A percentile compares a stretch with the other conserved stretches of the same genome.
These are phyloP conservation scores for Vollenhovia emeryi DNA, from an alignment of 1,140 invertebrate genomes.

Conservation along the genomic window DNA sequence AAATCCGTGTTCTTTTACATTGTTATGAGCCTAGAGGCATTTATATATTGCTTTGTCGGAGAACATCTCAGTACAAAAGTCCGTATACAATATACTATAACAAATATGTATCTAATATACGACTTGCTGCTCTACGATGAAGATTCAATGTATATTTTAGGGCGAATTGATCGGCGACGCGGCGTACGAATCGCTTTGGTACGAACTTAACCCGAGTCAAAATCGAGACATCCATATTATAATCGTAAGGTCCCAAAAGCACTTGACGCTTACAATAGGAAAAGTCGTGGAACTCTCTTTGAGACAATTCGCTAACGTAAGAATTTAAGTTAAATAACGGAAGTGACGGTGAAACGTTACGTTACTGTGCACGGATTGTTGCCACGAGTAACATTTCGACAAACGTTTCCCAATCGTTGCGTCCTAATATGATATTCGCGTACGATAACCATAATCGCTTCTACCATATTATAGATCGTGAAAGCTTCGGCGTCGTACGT, in stretches of 20 bases:
- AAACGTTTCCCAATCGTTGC: neutral
- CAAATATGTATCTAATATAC: neutral
- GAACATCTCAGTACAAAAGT: slow-evolving; percentile 52
- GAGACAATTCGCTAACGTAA: slow-evolving; percentile 46
- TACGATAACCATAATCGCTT: neutral
- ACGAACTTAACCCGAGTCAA: slow-evolving; percentile 39
- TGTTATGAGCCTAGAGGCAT: slow-evolving; percentile 41
- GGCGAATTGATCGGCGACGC: slow-evolving; percentile 32
- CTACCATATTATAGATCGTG: slow-evolving; percentile 51
- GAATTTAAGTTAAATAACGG: neutral
- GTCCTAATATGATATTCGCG: neutral
- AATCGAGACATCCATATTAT: slow-evolving; percentile 31
- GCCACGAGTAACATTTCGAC: neutral
- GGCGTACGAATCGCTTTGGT: slow-evolving; percentile 45
- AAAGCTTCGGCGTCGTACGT: slow-evolving; percentile 62
- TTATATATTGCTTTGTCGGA: slow-evolving; percentile 55
- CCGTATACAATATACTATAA: neutral
- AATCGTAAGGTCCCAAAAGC: slow-evolving; percentile 52
- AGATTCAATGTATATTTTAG: slow-evolving; percentile 16
- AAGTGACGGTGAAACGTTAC: neutral
- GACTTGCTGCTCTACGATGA: neutral
- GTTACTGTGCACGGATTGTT: neutral
- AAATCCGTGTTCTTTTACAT: slow-evolving; percentile 50
- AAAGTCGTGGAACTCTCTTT: slow-evolving; percentile 52
- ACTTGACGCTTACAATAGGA: slow-evolving; percentile 51